A percentile compares a stretch with the other conserved stretches of the same genome.
Conservation (phyloP, 2,888 invertebrate genomes). For the Rhamphomyia laevipes region DNA sequence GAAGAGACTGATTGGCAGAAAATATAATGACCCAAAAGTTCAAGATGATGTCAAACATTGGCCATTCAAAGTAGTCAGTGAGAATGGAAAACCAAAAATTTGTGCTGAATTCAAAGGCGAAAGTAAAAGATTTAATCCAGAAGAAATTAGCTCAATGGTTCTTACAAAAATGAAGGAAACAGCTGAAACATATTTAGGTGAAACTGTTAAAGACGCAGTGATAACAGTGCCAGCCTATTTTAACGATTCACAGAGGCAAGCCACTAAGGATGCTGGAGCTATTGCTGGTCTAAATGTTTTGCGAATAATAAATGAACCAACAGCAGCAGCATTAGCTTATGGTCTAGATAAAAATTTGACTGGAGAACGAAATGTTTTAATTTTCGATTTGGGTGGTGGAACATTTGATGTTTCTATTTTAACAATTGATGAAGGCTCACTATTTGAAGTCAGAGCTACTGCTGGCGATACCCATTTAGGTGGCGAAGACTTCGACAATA, state of each 20-base stretch:
- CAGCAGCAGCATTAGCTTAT: conserved; percentile 61
- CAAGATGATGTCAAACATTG: conserved; percentile 92
- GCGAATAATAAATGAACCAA: conserved; percentile 74
- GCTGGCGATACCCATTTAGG: conserved; percentile 65
- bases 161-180: conserved; percentile 85
- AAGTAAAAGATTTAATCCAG: conserved; percentile 77
- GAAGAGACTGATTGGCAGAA: conserved; percentile 87
- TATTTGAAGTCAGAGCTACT: conserved; percentile 58
- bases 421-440: conserved; percentile 53
- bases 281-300: conserved; percentile 67
- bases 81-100: conserved; percentile 70
- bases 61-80: conserved; percentile 82
- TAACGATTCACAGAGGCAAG: conserved; percentile 62
- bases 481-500: conserved; percentile 50
- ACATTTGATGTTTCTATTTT: conserved; percentile 64
- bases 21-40: conserved; percentile 76
- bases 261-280: conserved; percentile 73
- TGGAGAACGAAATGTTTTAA: conserved; percentile 50
- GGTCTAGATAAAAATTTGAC: conserved; percentile 56
- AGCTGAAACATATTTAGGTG: conserved; percentile 56
- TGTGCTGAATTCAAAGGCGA: conserved; percentile 82
- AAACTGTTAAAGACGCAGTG: conserved; percentile 57
- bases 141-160: conserved; percentile 89
- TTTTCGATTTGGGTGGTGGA: conserved; percentile 47
- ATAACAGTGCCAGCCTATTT: conserved; percentile 74